A percentile compares a stretch with the other conserved stretches of the same genome.
These are phyloP conservation scores for Popillia japonica DNA, from an alignment of 1,140 invertebrate species.

Conservation along the genomic window DNA sequence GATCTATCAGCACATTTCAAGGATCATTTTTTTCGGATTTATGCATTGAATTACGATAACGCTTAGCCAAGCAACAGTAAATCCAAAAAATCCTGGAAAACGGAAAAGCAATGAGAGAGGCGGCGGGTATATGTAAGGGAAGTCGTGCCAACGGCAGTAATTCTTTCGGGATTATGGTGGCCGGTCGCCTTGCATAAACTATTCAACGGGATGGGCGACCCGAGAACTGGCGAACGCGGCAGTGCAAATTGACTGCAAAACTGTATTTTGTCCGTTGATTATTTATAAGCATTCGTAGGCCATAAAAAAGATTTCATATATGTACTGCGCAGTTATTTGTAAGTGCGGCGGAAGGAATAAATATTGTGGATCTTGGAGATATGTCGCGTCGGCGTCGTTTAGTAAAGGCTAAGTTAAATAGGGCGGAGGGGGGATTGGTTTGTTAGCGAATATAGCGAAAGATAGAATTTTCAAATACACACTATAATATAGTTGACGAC, in stretches of 20 bases:
- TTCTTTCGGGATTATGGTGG: constrained; percentile 11
- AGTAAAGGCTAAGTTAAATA: no score
- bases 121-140: not conserved
- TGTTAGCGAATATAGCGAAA: no score
- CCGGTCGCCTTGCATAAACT: constrained; percentile 2
- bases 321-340: not conserved
- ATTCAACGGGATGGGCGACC: not conserved
- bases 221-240: not conserved
- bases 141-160: constrained; percentile 8
- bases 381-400: not conserved
- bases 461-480: no score
- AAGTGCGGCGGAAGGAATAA: not conserved
- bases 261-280: constrained; percentile 4
- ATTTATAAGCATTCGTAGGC: not conserved
- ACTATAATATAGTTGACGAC: no score
- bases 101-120: not conserved
- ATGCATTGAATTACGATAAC: not conserved
- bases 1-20: not conserved
- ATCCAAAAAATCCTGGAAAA: not conserved
- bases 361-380: not conserved
- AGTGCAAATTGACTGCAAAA: not conserved
- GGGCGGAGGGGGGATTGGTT: no score
- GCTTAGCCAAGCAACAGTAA: constrained; percentile 17
- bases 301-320: not conserved
- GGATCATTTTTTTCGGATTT: not conserved